Conservation (phyloP, 2,888 invertebrate species). For the Callyntrura guangdongensis region DNA sequence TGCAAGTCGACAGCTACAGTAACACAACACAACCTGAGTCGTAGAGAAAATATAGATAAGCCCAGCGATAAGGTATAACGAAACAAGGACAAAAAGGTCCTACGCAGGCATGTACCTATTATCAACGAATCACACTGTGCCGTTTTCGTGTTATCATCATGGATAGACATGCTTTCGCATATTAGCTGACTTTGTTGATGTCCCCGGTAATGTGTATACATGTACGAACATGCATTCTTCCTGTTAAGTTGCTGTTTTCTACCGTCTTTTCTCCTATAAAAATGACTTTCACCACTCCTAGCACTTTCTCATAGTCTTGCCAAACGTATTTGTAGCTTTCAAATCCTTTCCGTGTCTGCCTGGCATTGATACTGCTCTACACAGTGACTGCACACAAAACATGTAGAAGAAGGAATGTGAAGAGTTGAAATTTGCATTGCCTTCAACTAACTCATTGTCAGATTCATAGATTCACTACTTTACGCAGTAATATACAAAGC, state of each 20-base stretch:
- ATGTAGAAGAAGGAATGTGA: not conserved
- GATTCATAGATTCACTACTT: conserved; percentile 23
- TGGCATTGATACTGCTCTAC: no score
- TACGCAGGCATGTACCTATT: not conserved
- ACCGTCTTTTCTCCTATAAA: conserved; percentile 11
- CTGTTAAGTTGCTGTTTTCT: conserved; percentile 7
- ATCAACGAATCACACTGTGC: not conserved
- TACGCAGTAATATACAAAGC: not conserved
- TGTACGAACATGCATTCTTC: not conserved
- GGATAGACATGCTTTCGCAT: not conserved
- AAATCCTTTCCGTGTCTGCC: not conserved
- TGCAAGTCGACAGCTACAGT: no score
- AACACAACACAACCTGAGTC: no score
- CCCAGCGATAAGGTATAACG: not conserved
- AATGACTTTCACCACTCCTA: conserved; percentile 46
- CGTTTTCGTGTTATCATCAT: not conserved
- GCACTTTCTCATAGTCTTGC: not conserved
- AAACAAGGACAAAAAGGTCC: not conserved
- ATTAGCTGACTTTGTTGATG: conserved; percentile 16
- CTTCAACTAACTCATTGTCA: not conserved
- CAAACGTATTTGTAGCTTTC: conserved; percentile 15
- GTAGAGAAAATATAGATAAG: not conserved
- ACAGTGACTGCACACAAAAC: not conserved
- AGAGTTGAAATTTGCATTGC: no score
- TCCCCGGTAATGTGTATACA: not conserved